A percentile compares a stretch with the other conserved stretches of the same genome.
Evolutionary conservation across 2,797 vertebrate species (phyloP).

Genomic region (Iguana delicatissima): DNA sequence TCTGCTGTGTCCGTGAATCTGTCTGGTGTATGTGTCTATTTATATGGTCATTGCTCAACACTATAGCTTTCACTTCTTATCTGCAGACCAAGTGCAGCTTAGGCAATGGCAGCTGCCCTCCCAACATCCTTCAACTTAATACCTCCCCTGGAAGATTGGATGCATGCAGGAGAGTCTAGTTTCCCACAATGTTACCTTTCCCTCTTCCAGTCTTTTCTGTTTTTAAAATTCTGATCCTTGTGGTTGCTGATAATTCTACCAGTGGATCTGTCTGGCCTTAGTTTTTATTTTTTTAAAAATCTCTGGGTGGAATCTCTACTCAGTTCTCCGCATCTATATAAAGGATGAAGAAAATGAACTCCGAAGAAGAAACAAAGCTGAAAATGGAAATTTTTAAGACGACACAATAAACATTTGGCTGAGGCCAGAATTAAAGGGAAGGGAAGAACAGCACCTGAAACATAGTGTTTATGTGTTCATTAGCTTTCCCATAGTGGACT

Average conservation of each 20-base stretch:
- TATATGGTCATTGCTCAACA: not conserved
- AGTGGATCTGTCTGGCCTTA: not conserved
- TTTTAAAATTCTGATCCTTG: not conserved
- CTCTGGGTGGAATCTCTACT: fast-evolving
- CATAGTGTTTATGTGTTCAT: not conserved
- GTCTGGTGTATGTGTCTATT: not conserved
- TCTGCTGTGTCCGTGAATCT: not conserved
- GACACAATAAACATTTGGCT: not conserved
- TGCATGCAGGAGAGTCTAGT: not conserved
- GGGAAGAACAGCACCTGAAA: not conserved
- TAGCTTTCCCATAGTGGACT: not conserved
- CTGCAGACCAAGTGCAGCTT: conserved; percentile 52
- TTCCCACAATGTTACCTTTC: not conserved
- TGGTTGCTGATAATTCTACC: not conserved
- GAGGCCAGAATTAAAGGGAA: not conserved
- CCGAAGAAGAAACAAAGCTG: not conserved
- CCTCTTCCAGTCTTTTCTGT: not conserved
- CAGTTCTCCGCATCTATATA: fast-evolving
- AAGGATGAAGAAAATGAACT: not conserved
- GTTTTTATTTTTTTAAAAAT: not conserved
- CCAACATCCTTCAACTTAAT: not conserved
- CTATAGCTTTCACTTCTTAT: fast-evolving
- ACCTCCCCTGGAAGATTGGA: conserved; percentile 2
- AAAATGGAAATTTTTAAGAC: conserved; percentile 10
- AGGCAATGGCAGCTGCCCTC: not conserved